Evolutionary conservation across 1,140 invertebrate genomes (phyloP).

Genomic region (Reticulitermes speratus): DNA sequence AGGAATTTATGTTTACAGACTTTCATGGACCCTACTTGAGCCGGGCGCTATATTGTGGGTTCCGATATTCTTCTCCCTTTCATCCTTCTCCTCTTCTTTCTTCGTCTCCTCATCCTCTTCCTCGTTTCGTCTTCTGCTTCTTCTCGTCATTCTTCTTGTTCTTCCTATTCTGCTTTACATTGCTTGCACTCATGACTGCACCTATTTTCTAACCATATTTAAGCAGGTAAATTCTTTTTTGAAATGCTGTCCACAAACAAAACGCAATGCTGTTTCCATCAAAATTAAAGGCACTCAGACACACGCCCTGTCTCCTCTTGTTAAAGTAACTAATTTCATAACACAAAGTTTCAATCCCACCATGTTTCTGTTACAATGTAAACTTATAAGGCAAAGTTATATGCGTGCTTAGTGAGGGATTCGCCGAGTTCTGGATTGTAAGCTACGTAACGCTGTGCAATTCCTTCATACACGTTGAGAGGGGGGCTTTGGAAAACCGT

Average conservation of each 20-base stretch:
- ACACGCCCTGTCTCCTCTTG: not conserved
- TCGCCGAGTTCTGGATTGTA: not conserved
- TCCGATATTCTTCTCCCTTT: no score
- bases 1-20: no score
- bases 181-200: no score
- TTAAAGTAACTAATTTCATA: conserved; percentile 2
- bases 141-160: no score
- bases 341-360: not conserved
- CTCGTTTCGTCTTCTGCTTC: no score
- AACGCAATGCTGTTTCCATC: not conserved
- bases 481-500: not conserved
- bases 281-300: not conserved
- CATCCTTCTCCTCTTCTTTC: no score
- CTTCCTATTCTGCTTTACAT: not conserved
- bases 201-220: no score
- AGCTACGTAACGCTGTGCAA: not conserved
- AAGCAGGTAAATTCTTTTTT: not conserved
- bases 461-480: not conserved
- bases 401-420: not conserved
- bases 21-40: no score
- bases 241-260: not conserved
- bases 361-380: not conserved
- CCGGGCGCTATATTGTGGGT: no score
- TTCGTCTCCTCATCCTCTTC: no score
- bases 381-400: not conserved